These are phyloP conservation scores for Diglossa cyanea DNA, from an alignment of 2,797 vertebrate genomes.

Conservation along the genomic window DNA sequence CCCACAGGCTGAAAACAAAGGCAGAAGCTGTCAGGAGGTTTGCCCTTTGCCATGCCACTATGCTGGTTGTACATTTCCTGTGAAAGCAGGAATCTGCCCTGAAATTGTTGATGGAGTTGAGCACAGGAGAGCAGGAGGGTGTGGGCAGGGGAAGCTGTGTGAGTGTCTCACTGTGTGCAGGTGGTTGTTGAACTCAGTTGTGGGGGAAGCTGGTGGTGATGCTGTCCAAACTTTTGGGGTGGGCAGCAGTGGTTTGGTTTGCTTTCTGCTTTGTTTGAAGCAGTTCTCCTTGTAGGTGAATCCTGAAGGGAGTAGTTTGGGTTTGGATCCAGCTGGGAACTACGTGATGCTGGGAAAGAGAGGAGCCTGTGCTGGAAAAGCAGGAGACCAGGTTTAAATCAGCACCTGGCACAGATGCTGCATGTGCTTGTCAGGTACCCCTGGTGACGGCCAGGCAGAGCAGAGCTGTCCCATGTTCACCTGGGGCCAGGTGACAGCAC, in stretches of 20 bases:
- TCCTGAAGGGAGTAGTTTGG: neutral
- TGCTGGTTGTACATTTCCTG: neutral
- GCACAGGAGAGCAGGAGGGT: neutral
- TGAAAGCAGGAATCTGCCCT: neutral
- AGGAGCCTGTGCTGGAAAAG: neutral
- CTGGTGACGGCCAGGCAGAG: neutral
- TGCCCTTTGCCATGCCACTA: neutral
- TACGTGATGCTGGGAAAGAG: neutral
- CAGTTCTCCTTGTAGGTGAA: neutral
- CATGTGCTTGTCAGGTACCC: rapidly evolving
- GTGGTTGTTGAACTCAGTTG: neutral
- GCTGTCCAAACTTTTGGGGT: neutral
- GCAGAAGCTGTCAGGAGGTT: neutral
- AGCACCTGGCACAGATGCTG: neutral
- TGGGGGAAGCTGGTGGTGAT: neutral
- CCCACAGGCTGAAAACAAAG: neutral
- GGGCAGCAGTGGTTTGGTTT: neutral
- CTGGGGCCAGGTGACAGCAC: neutral
- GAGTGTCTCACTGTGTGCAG: rapidly evolving
- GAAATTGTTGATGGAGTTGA: neutral
- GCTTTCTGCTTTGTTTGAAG: neutral
- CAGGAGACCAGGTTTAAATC: neutral
- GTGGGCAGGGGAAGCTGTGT: rapidly evolving
- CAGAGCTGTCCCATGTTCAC: neutral
- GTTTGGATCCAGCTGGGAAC: neutral